Conservation (phyloP, 2,797 vertebrate genomes). For the Rhinella marina region DNA sequence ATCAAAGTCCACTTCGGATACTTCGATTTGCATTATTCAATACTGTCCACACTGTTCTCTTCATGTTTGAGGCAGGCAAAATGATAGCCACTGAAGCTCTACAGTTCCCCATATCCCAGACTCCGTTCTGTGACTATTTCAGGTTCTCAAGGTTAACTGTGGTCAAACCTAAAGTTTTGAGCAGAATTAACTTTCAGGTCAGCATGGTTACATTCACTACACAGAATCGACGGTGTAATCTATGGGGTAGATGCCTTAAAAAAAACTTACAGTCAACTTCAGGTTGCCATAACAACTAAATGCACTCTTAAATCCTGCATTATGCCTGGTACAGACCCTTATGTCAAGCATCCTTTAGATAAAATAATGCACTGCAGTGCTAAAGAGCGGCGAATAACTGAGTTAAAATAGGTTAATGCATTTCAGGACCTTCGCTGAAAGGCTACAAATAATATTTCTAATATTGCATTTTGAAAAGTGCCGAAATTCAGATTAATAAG, state of each 20-base stretch:
- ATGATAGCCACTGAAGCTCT: background rate
- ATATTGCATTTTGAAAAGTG: conserved; percentile 12
- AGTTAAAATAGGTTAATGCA: conserved; percentile 40
- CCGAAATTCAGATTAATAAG: conserved; percentile 10
- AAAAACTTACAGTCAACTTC: background rate
- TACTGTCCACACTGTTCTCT: no score
- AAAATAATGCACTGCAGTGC: conserved; percentile 31
- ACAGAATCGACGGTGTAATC: background rate
- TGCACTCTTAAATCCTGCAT: conserved; percentile 7
- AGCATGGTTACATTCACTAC: background rate
- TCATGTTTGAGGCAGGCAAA: background rate
- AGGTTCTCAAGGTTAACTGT: background rate
- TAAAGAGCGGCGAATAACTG: conserved; percentile 26
- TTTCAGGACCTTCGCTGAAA: conserved; percentile 35
- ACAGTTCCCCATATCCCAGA: background rate
- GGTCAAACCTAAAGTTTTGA: background rate
- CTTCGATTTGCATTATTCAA: no score
- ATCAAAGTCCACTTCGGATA: no score
- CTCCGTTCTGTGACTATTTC: background rate
- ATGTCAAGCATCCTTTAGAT: conserved; percentile 40
- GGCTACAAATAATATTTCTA: conserved; percentile 35
- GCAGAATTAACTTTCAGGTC: background rate
- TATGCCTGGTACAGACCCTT: conserved; percentile 20
- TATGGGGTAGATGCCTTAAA: background rate
- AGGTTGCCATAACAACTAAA: conserved; percentile 24